Base-by-base conservation (phyloP, 2,888 invertebrate genomes). In the Blera fallax region DNA sequence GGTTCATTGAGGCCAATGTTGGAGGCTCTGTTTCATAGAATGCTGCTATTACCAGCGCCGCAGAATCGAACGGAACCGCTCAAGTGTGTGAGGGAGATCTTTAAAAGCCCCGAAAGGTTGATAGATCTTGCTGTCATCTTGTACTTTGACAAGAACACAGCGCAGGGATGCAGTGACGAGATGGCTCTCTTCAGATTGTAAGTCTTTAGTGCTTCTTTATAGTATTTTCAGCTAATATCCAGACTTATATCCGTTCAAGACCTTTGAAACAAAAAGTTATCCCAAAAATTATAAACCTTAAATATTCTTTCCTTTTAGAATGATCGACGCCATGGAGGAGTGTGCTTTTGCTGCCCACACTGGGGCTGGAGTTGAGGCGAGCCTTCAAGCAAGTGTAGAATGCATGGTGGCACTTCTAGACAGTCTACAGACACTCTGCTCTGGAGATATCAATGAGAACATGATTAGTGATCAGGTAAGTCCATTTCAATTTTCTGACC, bases 281-380 rank as follows among this genome's bases (percentile, higher is more conserved):
- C n/a, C n/a, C n/a, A n/a, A n/a, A n/a, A n/a, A n/a, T n/a, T n/a
- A n/a, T n/a, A n/a, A n/a, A n/a, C n/a, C n/a, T n/a, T n/a, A n/a
- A n/a, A n/a, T n/a, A n/a, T n/a, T n/a, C n/a, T n/a, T 37, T 45
- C 5, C 1, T 43, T 91, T 16, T 89, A 96, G 98, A 89, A 95
- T 97, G 88, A 96, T 98, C 94, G 98, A 98, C 90, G 97, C 97
- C 0, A 96, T 98, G 90, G 97, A 98, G 92, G 98, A 98, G 92
- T 97, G 97, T 80, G 96, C 97, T n/a, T 95, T 95, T 87, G 91
- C 92, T 0, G 90, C 90, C 1, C 90, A 89, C 14, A 96, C 96
- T 87, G 95, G 94, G 62, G 96, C 96, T 88, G 94, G 95, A 87
- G 96, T 96, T 87, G 95, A 96, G 14, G 94, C 95, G 81, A 95